Evolutionary conservation across 1,140 invertebrate species (phyloP).

Genomic region (Holotrichia oblita): DNA sequence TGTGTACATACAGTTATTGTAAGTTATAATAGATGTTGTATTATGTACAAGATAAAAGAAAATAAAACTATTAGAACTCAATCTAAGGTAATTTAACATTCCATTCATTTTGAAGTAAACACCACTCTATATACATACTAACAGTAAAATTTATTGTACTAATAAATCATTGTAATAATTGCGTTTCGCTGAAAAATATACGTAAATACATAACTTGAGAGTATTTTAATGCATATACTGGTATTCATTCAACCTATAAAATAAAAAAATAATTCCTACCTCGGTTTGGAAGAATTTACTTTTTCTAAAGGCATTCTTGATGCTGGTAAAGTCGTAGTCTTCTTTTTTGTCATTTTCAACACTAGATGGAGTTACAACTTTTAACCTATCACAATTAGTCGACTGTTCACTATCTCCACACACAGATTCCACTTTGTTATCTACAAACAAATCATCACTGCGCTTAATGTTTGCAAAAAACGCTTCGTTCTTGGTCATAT

Average conservation of each 20-base stretch:
- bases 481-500: slow-evolving; percentile 52
- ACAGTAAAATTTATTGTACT: no score
- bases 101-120: no score
- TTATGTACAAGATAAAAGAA: no score
- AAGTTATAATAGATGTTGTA: no score
- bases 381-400: slow-evolving; percentile 44
- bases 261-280: slow-evolving; percentile 48
- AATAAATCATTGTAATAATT: no score
- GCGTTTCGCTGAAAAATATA: no score
- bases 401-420: slow-evolving; percentile 41
- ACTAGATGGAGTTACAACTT: slow-evolving; percentile 40
- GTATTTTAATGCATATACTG: no score
- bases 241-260: background rate
- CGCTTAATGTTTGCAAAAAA: slow-evolving; percentile 46
- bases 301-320: slow-evolving; percentile 52
- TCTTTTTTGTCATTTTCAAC: slow-evolving; percentile 43
- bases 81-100: no score
- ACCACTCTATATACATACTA: no score
- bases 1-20: no score
- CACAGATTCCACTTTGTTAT: slow-evolving; percentile 17
- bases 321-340: slow-evolving; percentile 52
- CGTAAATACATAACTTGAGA: no score
- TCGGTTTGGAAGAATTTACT: slow-evolving; percentile 49
- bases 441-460: background rate
- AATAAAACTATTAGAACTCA: no score